Base-by-base conservation (phyloP, 2,113 vertebrate genomes). In the Bostrychus sinensis region DNA sequence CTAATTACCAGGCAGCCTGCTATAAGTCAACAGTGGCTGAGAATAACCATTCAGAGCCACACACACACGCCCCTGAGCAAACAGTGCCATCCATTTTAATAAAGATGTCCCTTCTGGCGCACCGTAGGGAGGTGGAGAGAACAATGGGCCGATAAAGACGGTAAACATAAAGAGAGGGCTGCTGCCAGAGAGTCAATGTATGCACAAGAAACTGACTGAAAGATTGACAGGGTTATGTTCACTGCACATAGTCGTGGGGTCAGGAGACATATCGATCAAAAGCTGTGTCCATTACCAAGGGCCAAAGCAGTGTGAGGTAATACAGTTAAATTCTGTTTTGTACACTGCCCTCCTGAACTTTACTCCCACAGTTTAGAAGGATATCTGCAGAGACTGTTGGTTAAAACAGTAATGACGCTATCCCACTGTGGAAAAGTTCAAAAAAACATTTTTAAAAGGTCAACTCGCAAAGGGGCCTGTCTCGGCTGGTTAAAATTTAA, bases 1-100 rank as follows among this genome's bases (percentile, higher is more conserved):
- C 75, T 89, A 82, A 89, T 89, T 90, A 89, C 70, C 56, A 80
- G 75, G 78, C 78, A 85, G 70, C 48, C 70, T 61, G 70, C 78
- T 72, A 75, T 81, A 80, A 86, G 83, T 86, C 87, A 86, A 70
- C 82, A 83, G 73, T 38, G 57, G 8, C 67, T 56, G 72, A 70
- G 65, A 76, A 85, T 59, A 84, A 66, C 60, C 71, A 57, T 74
- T 56, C 59, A 74, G 57, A 74, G 69, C 66, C 69, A 61, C n/a
- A 65, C 54, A 55, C 66, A 56, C 51, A 53, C 42, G 37, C 68
- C 56, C 66, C 63, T 75, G 61, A 81, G 76, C 66, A 87, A 89
- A 88, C 71, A 82, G 58, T 60, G 66, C 65, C 66, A 81, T 78
- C 77, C 56, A 75, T 84, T 90, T 86, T 81, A 86, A 88, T 85